Percentiles rank a stretch among this genome's conserved stretches.
Conservation (phyloP, 2,113 vertebrate species). For the Poecilia latipinna region DNA sequence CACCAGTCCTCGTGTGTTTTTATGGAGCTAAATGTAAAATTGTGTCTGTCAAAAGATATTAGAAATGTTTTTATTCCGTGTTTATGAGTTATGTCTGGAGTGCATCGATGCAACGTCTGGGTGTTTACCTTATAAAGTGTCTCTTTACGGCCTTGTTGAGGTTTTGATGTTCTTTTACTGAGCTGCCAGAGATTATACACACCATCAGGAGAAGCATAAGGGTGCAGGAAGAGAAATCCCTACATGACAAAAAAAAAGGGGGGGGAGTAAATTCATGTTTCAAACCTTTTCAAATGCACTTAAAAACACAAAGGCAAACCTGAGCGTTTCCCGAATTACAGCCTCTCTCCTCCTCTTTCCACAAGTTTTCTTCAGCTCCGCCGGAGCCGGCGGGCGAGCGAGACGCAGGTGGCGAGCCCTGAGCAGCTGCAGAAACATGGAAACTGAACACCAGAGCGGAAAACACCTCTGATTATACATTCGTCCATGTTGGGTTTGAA, state of each 20-base stretch:
- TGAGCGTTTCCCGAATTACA: conserved; percentile 61
- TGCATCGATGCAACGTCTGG: background rate
- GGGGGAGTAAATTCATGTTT: background rate
- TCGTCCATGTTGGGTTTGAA: no score
- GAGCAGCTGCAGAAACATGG: conserved; percentile 72
- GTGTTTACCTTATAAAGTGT: conserved; percentile 77
- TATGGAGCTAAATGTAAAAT: conserved; percentile 49
- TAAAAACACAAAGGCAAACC: conserved; percentile 61
- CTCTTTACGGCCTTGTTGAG: conserved; percentile 75
- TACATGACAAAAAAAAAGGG: conserved; percentile 44
- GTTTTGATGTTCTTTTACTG: conserved; percentile 53
- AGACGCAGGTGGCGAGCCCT: conserved; percentile 75
- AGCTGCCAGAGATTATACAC: conserved; percentile 63
- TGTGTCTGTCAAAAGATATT: conserved; percentile 53
- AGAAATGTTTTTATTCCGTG: background rate
- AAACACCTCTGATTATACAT: background rate
- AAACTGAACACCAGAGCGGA: background rate
- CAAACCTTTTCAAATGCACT: background rate
- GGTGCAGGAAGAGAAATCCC: conserved; percentile 64
- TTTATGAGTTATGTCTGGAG: background rate
- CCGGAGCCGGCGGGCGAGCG: conserved; percentile 65
- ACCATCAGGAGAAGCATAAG: conserved; percentile 72
- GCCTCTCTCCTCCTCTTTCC: conserved; percentile 63
- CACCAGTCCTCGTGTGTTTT: conserved; percentile 76
- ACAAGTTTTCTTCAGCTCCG: conserved; percentile 67